Conservation (phyloP, 1,140 invertebrate genomes). For the Hyposmocoma kahamanoa region DNA sequence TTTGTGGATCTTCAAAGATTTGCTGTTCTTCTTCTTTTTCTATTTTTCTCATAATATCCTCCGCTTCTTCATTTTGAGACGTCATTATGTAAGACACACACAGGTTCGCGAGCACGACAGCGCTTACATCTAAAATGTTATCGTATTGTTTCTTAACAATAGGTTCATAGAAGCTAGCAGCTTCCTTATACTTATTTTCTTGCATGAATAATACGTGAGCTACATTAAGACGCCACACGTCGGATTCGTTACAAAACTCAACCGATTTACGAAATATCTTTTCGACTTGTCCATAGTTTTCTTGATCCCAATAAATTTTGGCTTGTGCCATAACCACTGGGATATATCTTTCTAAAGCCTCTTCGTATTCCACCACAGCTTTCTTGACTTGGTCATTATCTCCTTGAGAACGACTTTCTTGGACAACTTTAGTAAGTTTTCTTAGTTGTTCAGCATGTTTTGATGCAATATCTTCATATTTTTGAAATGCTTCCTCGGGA, state of each 20-base stretch:
- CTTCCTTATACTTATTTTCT: slow-evolving; percentile 98
- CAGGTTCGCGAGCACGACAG: slow-evolving; percentile 97
- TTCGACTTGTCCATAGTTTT: slow-evolving; percentile 96
- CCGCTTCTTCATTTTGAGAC: slow-evolving; percentile 98
- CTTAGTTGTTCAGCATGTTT: slow-evolving; percentile 92
- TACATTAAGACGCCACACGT: slow-evolving; percentile 97
- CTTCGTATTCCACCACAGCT: slow-evolving; percentile 94
- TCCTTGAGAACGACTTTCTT: slow-evolving; percentile 90
- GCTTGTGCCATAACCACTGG: slow-evolving; percentile 99
- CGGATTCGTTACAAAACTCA: slow-evolving; percentile 98
- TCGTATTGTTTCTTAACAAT: slow-evolving; percentile 98
- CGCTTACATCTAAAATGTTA: slow-evolving; percentile 95
- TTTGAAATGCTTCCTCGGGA: slow-evolving; percentile 96
- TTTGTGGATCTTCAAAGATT: slow-evolving; percentile 94
- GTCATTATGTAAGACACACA: slow-evolving; percentile 99
- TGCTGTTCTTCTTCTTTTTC: slow-evolving; percentile 98
- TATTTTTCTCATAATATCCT: slow-evolving; percentile 98
- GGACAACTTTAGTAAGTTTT: slow-evolving; percentile 94
- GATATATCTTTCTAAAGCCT: slow-evolving; percentile 90
- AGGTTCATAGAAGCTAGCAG: slow-evolving; percentile 98
- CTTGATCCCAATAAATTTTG: slow-evolving; percentile 98
- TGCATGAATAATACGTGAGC: slow-evolving; percentile 99
- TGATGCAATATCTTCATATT: slow-evolving; percentile 95
- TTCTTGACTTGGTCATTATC: slow-evolving; percentile 93
- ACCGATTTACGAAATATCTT: slow-evolving; percentile 96